Evolutionary conservation across 1,140 invertebrate genomes (phyloP).

Genomic region (Vollenhovia emeryi): DNA sequence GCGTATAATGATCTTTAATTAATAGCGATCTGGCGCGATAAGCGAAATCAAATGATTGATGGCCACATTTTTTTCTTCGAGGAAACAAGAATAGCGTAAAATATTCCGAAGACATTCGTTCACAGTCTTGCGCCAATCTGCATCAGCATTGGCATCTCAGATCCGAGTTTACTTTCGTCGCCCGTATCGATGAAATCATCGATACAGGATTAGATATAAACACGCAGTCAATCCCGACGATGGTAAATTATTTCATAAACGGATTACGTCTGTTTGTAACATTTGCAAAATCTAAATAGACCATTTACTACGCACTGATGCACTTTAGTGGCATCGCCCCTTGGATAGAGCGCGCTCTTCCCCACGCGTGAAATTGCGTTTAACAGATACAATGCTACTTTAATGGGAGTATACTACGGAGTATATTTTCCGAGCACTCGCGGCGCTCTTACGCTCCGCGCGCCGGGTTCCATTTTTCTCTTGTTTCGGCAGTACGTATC

Average conservation of each 20-base stretch:
- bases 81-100: not conserved
- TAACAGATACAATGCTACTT: constrained; percentile 16
- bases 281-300: not conserved
- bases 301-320: not conserved
- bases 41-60: not conserved
- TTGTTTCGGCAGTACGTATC: constrained; percentile 16
- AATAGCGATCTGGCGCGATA: not conserved
- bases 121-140: not conserved
- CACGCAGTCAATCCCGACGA: not conserved
- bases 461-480: constrained; percentile 12
- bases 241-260: not conserved
- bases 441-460: not conserved
- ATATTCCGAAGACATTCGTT: not conserved
- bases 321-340: constrained; percentile 2
- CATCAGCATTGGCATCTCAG: not conserved
- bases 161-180: not conserved
- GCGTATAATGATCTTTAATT: not conserved
- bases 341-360: not conserved
- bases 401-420: constrained; percentile 26
- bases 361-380: constrained; percentile 24
- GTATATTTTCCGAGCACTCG: constrained; percentile 7
- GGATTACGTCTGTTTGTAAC: not conserved
- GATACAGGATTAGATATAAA: not conserved
- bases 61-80: not conserved
- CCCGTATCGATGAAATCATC: not conserved